Evolutionary conservation across 35 echinoderm and acorn worm genomes (phyloP).

Genomic region (Chiridota heheva): DNA sequence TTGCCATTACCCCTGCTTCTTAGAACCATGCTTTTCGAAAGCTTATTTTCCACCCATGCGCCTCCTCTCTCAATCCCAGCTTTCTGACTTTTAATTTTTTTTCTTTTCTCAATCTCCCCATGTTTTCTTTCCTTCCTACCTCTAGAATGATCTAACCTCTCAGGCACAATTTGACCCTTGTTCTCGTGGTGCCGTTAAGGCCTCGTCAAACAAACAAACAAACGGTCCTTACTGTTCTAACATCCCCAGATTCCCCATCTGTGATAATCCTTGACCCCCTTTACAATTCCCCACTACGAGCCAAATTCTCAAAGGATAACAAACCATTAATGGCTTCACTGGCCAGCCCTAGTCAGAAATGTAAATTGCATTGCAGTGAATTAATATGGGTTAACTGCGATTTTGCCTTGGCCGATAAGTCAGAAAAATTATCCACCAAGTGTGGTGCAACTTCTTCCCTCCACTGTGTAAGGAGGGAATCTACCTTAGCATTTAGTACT

Average conservation of each 20-base stretch:
- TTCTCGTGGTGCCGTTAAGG: too few relatives aligned
- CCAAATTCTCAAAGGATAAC: not conserved
- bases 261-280: not conserved
- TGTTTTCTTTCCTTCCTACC: too few relatives aligned
- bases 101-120: too few relatives aligned
- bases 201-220: too few relatives aligned
- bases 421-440: not conserved
- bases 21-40: not conserved
- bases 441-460: not conserved
- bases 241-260: not conserved
- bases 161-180: too few relatives aligned
- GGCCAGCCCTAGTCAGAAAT: not conserved
- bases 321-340: not conserved
- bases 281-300: not conserved
- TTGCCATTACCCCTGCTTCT: conserved; percentile 2
- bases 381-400: not conserved
- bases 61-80: too few relatives aligned
- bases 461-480: not conserved
- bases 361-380: not conserved
- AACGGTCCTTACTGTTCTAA: too few relatives aligned
- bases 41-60: too few relatives aligned
- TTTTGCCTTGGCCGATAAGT: not conserved
- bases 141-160: too few relatives aligned
- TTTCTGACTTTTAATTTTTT: too few relatives aligned
- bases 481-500: not conserved